These are phyloP conservation scores for Agonopterix heracliana DNA, from an alignment of 2,888 invertebrate genomes.

Conservation along the genomic window DNA sequence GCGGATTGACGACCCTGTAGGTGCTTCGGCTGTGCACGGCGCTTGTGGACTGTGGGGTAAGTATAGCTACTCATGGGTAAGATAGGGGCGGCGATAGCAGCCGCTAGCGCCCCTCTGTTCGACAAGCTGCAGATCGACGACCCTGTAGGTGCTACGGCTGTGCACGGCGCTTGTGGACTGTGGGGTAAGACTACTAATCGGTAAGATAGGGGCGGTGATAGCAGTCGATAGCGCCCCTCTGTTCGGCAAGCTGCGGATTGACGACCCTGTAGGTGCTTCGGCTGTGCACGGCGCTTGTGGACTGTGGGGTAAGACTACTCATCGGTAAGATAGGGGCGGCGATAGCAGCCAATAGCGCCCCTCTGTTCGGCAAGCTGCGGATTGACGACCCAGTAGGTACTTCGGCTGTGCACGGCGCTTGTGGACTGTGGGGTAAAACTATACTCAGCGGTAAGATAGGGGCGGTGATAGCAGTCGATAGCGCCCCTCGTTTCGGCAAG, in stretches of 20 bases:
- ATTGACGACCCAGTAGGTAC: slow-evolving; percentile 96
- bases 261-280: slow-evolving; percentile 94
- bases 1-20: slow-evolving; percentile 93
- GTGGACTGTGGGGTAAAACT: slow-evolving; percentile 79
- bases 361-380: slow-evolving; percentile 84
- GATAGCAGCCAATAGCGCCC: slow-evolving; percentile 82
- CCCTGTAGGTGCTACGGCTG: slow-evolving; percentile 93
- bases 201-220: slow-evolving; percentile 82
- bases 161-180: slow-evolving; percentile 88
- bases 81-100: slow-evolving; percentile 85
- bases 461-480: slow-evolving; percentile 81
- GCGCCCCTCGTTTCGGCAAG: slow-evolving; percentile 86
- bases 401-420: slow-evolving; percentile 90
- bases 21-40: slow-evolving; percentile 92
- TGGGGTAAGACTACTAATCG: slow-evolving; percentile 58
- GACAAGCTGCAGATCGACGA: slow-evolving; percentile 89
- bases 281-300: slow-evolving; percentile 90
- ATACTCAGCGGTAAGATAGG: slow-evolving; percentile 89
- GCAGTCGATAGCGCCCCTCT: slow-evolving; percentile 83
- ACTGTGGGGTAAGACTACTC: slow-evolving; percentile 76
- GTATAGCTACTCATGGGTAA: slow-evolving; percentile 84
- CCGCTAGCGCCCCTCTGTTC: slow-evolving; percentile 82
- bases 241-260: slow-evolving; percentile 86
- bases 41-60: slow-evolving; percentile 82
- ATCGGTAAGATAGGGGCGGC: slow-evolving; percentile 88